These are phyloP conservation scores for Caenorhabditis imperialis DNA, from an alignment of 2,888 invertebrate species.

Conservation along the genomic window DNA sequence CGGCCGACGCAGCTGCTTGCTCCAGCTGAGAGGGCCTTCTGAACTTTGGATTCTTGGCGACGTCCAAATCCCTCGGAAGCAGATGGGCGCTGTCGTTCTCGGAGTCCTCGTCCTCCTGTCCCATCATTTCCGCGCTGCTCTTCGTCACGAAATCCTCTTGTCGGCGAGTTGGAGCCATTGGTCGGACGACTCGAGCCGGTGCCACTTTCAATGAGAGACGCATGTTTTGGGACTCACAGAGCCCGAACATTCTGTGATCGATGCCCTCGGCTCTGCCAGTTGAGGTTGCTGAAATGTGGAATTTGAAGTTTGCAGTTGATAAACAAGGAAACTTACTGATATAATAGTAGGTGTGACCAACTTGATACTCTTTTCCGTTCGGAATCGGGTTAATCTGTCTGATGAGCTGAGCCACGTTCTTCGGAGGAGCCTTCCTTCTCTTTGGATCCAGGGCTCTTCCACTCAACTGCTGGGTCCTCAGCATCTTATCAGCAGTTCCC, in stretches of 20 bases:
- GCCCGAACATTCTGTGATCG: conserved; percentile 18
- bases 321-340: conserved; percentile 36
- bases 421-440: conserved; percentile 7
- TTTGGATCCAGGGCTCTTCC: not conserved
- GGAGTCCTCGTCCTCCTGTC: conserved; percentile 51
- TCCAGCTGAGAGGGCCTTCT: conserved; percentile 46
- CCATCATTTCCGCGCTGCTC: conserved; percentile 29
- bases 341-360: conserved; percentile 50
- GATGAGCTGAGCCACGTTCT: conserved; percentile 46
- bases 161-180: conserved; percentile 31
- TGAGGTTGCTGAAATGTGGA: conserved; percentile 56
- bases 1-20: conserved; percentile 38
- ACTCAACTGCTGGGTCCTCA: conserved; percentile 11
- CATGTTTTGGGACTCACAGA: conserved; percentile 52
- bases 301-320: not conserved
- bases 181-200: conserved; percentile 15
- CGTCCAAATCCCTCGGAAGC: conserved; percentile 35
- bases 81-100: conserved; percentile 39
- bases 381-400: conserved; percentile 49
- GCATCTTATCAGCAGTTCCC: conserved; percentile 6
- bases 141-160: conserved; percentile 42
- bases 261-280: conserved; percentile 39
- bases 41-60: conserved; percentile 44
- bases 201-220: conserved; percentile 42
- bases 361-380: conserved; percentile 45